Conservation (phyloP, 1,140 invertebrate species). For the Aleiodes sp. region DNA sequence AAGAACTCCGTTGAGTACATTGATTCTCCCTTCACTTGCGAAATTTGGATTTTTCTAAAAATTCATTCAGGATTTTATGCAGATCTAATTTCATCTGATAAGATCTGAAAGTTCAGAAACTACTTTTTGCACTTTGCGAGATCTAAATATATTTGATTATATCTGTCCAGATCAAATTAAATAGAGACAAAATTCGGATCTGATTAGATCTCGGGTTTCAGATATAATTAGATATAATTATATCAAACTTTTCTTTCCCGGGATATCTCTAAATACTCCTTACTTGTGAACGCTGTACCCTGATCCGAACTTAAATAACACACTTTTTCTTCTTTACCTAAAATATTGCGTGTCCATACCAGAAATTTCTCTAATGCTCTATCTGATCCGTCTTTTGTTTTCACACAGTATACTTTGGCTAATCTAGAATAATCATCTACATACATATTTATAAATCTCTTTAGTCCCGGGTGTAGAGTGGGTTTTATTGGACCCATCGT, state of each 20-base stretch:
- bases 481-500: slow-evolving; percentile 39
- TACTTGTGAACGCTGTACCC: slow-evolving; percentile 33
- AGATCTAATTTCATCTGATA: too few relatives aligned
- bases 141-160: too few relatives aligned
- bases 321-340: slow-evolving; percentile 32
- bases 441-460: slow-evolving; percentile 28
- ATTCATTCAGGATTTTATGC: too few relatives aligned
- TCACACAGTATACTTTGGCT: slow-evolving; percentile 30
- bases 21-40: too few relatives aligned
- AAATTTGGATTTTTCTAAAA: too few relatives aligned
- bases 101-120: too few relatives aligned
- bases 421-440: slow-evolving; percentile 30
- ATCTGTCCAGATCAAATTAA: too few relatives aligned
- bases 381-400: slow-evolving; percentile 30
- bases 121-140: too few relatives aligned
- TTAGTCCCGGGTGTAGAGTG: slow-evolving; percentile 18
- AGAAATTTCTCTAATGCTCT: slow-evolving; percentile 19
- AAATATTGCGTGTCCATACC: slow-evolving; percentile 22
- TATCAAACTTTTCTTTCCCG: slow-evolving; percentile 36
- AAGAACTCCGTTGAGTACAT: too few relatives aligned
- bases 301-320: slow-evolving; percentile 31
- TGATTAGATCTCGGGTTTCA: too few relatives aligned
- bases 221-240: slow-evolving; percentile 26
- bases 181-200: too few relatives aligned
- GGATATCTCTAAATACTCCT: slow-evolving; percentile 34